Conservation (phyloP, 35 echinoderm and acorn worm species). For the Ophiothrix spiculata region DNA sequence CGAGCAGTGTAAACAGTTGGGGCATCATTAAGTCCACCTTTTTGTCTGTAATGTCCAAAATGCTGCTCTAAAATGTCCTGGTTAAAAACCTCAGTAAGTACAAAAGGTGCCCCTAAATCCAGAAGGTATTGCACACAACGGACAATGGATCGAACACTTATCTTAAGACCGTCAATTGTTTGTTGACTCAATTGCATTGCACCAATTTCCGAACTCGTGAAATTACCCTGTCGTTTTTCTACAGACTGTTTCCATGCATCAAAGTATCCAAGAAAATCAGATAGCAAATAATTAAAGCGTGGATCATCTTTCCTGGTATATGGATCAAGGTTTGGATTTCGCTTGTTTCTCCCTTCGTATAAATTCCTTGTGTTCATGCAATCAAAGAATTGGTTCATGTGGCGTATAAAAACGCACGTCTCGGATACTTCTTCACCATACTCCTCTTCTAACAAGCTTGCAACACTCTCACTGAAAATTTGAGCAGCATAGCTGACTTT, state of each 20-base stretch:
- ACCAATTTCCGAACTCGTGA: background rate
- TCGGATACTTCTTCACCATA: background rate
- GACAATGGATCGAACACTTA: background rate
- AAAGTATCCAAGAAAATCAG: background rate
- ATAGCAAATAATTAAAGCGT: constrained; percentile 11
- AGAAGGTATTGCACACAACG: background rate
- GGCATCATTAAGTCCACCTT: no score
- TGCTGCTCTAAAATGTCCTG: no score
- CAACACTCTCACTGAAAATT: constrained; percentile 39
- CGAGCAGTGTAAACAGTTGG: no score
- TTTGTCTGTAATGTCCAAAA: no score
- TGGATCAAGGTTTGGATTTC: constrained; percentile 40
- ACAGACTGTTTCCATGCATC: background rate
- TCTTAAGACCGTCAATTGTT: background rate
- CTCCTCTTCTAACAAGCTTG: constrained; percentile 20
- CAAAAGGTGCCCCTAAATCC: no score
- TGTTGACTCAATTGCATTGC: background rate
- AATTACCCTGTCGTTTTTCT: background rate
- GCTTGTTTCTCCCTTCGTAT: background rate
- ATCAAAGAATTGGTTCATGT: constrained; percentile 55
- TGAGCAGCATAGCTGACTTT: background rate
- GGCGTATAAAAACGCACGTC: constrained; percentile 24
- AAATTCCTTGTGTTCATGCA: constrained; percentile 38
- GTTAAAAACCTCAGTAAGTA: no score
- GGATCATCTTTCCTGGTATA: constrained; percentile 36